Conservation (phyloP, 1,140 invertebrate species). For the Gonatopus flavifemur region DNA sequence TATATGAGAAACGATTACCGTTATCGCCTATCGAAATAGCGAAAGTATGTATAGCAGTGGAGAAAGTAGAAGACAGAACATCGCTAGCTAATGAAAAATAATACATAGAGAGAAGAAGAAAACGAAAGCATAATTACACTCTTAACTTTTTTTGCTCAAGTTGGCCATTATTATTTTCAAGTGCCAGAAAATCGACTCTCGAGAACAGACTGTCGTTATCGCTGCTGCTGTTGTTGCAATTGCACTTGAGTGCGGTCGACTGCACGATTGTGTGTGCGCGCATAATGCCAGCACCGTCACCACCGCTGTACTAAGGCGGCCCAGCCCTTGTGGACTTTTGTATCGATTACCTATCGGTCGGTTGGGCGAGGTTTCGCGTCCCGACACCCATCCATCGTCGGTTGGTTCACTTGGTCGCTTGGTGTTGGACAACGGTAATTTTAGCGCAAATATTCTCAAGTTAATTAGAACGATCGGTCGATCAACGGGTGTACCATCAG, state of each 20-base stretch:
- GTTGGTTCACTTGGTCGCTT: background rate
- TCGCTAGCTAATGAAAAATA: too few species aligned
- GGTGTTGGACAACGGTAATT: constrained; percentile 38
- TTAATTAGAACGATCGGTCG: constrained; percentile 43
- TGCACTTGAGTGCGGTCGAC: constrained; percentile 11
- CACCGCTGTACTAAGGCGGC: constrained; percentile 52
- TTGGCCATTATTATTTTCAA: too few species aligned
- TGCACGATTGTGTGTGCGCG: constrained; percentile 29
- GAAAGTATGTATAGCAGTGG: too few species aligned
- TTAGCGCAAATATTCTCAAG: constrained; percentile 53
- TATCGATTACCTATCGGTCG: constrained; percentile 57
- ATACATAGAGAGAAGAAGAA: too few species aligned
- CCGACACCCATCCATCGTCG: constrained; percentile 9
- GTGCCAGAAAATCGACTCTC: too few species aligned
- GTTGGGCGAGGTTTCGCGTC: constrained; percentile 47
- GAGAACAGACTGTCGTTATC: constrained; percentile 8
- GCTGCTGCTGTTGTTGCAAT: constrained; percentile 3
- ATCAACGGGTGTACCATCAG: too few species aligned
- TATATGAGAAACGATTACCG: too few species aligned
- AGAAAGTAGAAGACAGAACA: too few species aligned
- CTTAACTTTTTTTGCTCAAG: too few species aligned
- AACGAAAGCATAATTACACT: too few species aligned
- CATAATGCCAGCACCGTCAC: constrained; percentile 16
- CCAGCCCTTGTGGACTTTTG: constrained; percentile 58
- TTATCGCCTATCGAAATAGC: too few species aligned